Conservation (phyloP, 2,797 vertebrate species). For the Gallirallus australis region DNA sequence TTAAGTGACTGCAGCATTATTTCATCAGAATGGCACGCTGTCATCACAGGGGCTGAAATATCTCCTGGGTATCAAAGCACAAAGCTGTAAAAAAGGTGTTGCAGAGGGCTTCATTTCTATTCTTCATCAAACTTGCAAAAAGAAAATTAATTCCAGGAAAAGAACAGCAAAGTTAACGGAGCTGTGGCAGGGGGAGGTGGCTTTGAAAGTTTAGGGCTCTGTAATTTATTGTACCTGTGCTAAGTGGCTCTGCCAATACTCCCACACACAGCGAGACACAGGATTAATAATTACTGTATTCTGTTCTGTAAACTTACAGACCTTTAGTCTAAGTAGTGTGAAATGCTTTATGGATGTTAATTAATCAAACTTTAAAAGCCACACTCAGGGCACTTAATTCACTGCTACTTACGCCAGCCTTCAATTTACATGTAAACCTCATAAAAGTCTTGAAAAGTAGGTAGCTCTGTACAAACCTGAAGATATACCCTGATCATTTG, state of each 20-base stretch:
- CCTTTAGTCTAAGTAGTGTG: not conserved
- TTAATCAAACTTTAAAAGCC: constrained; percentile 30
- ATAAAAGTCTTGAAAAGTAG: not conserved
- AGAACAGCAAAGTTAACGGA: not conserved
- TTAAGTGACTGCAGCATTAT: constrained; percentile 43
- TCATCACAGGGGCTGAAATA: constrained; percentile 17
- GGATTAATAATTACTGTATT: constrained; percentile 1
- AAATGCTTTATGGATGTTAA: constrained; percentile 4
- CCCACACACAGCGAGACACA: not conserved
- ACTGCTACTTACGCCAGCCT: not conserved
- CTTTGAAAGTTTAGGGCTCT: not conserved
- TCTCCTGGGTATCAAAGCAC: not conserved
- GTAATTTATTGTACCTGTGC: not conserved
- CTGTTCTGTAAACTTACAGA: not conserved
- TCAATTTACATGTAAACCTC: not conserved
- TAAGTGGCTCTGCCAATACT: not conserved
- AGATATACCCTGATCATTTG: not conserved
- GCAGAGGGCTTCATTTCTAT: not conserved
- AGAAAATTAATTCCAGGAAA: not conserved
- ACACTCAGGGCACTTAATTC: not conserved
- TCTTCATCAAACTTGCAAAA: not conserved
- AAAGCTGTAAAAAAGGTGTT: not conserved
- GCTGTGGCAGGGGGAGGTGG: not conserved
- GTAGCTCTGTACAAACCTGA: not conserved
- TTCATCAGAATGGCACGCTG: constrained; percentile 10